Evolutionary conservation across 2,113 vertebrate genomes (phyloP).

Genomic region (Illadopsis cleaveri): DNA sequence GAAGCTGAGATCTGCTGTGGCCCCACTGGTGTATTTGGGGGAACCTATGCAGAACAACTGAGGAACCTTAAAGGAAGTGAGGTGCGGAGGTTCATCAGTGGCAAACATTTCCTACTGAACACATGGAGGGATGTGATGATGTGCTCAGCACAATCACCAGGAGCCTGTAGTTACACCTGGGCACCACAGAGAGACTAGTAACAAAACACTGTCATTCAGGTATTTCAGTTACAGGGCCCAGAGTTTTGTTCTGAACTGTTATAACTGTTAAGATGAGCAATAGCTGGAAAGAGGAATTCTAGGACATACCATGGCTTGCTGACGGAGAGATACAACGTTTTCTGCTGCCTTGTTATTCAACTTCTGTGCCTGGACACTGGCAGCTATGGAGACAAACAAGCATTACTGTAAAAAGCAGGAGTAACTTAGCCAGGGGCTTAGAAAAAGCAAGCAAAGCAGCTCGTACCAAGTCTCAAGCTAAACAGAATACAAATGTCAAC

Average conservation of each 20-base stretch:
- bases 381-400: slow-evolving; percentile 41
- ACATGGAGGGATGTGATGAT: accelerated
- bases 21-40: neutral
- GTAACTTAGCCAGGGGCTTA: neutral
- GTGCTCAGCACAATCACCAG: neutral
- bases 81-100: neutral
- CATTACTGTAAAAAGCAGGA: neutral
- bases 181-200: neutral
- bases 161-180: neutral
- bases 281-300: neutral
- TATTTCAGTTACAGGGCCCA: neutral
- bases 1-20: neutral
- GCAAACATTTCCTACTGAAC: neutral
- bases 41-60: neutral
- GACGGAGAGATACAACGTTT: slow-evolving; percentile 79
- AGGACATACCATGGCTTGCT: slow-evolving; percentile 84
- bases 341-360: slow-evolving; percentile 67
- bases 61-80: neutral
- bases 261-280: neutral
- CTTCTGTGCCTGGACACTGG: slow-evolving; percentile 73
- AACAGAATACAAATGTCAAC: neutral
- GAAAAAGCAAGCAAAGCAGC: neutral
- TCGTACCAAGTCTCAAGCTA: neutral
- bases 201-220: neutral
- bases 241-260: neutral